Conservation (phyloP, 2,113 vertebrate genomes). For the Danionella cerebrum region DNA sequence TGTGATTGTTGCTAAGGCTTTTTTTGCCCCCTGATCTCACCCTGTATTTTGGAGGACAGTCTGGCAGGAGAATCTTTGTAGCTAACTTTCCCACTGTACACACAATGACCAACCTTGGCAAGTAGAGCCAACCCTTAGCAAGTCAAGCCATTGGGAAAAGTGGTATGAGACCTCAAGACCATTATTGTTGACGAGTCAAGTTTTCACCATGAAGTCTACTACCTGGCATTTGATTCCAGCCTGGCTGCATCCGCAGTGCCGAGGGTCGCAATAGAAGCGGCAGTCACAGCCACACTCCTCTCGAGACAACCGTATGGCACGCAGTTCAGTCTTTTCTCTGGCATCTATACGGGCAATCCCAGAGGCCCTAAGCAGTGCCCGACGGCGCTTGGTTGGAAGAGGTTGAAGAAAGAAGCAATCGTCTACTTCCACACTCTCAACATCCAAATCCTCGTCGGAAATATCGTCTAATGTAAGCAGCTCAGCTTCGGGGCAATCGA, state of each 20-base stretch:
- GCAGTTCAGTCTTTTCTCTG: constrained; percentile 86
- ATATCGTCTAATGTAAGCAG: constrained; percentile 88
- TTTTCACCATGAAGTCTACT: not conserved
- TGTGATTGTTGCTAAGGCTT: no score
- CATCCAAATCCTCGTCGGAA: constrained; percentile 89
- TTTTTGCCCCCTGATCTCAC: no score
- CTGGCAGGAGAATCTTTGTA: no score
- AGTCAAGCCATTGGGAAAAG: no score
- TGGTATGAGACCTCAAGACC: no score
- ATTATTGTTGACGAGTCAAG: not conserved
- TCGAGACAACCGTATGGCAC: constrained; percentile 85
- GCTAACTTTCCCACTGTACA: no score
- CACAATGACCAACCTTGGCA: no score
- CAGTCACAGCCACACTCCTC: constrained; percentile 96
- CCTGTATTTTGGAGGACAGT: no score
- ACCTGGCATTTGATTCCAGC: constrained; percentile 97
- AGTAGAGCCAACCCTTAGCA: no score
- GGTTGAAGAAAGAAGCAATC: constrained; percentile 97
- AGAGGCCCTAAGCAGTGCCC: constrained; percentile 83
- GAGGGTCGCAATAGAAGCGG: constrained; percentile 91
- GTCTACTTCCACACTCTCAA: constrained; percentile 89
- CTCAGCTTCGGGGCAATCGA: constrained; percentile 84
- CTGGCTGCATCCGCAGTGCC: constrained; percentile 91
- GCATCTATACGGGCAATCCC: constrained; percentile 90
- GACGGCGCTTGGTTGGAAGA: constrained; percentile 86